These are phyloP conservation scores for Cacoxenus indagator DNA, from an alignment of 2,888 invertebrate genomes.

Conservation along the genomic window DNA sequence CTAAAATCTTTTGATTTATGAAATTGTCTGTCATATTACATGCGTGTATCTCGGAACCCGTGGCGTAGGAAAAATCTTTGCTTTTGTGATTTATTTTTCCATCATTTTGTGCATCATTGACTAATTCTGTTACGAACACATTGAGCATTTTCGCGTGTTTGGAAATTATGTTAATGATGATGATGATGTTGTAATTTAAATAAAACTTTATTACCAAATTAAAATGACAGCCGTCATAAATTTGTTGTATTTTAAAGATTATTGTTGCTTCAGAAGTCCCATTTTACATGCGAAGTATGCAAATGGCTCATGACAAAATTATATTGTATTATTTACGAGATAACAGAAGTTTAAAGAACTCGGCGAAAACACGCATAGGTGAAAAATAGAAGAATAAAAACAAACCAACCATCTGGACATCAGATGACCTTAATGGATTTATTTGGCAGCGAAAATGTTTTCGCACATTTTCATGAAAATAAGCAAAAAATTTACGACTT, in stretches of 20 bases:
- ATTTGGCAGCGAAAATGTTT: neutral
- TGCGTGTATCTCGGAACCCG: neutral
- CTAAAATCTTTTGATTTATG: constrained; percentile 49
- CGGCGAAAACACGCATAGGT: no score
- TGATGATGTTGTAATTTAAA: neutral
- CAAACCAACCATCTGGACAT: no score
- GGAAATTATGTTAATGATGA: neutral
- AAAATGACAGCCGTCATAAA: constrained; percentile 26
- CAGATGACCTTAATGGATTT: no score
- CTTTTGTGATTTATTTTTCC: constrained; percentile 48
- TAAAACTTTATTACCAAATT: constrained; percentile 17
- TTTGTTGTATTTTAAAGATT: constrained; percentile 12
- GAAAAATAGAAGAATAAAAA: no score
- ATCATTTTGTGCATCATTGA: constrained; percentile 41
- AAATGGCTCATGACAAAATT: neutral
- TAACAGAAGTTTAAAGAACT: no score
- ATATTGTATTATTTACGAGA: no score
- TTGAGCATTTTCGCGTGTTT: neutral
- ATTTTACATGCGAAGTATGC: neutral
- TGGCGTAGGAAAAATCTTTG: constrained; percentile 29
- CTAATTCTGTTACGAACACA: neutral
- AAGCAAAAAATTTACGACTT: constrained; percentile 8
- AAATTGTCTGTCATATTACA: constrained; percentile 33
- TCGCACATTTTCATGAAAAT: neutral
- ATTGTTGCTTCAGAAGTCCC: constrained; percentile 12